A percentile compares a stretch with the other conserved stretches of the same genome.
Conservation (phyloP, 1,140 invertebrate species). For the Lethrus apterus region DNA sequence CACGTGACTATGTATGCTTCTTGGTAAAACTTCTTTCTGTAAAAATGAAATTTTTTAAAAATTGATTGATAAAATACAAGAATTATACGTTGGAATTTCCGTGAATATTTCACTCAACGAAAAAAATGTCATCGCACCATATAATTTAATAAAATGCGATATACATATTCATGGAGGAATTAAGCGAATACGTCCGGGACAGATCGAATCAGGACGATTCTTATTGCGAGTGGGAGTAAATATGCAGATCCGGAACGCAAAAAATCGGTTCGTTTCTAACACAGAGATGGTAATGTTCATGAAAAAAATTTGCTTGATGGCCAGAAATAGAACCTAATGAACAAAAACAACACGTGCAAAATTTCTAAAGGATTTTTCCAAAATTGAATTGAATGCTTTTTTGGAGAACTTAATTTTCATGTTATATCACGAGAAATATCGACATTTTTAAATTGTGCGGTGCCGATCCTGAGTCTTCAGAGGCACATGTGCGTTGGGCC, state of each 20-base stretch:
- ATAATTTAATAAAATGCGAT: slow-evolving; percentile 9
- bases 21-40: too few species aligned
- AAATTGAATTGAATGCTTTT: background rate
- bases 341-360: background rate
- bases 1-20: too few species aligned
- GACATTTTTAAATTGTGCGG: slow-evolving; percentile 1
- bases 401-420: slow-evolving; percentile 1
- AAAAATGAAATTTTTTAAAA: too few species aligned
- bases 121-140: too few species aligned
- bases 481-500: slow-evolving; percentile 6
- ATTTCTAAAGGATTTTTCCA: background rate
- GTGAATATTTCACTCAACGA: too few species aligned
- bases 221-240: background rate
- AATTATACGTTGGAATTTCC: too few species aligned
- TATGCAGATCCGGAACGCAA: background rate
- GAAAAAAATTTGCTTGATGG: too few species aligned
- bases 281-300: background rate
- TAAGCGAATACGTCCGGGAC: too few species aligned
- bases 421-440: too few species aligned
- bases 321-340: too few species aligned
- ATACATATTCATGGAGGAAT: slow-evolving; percentile 12
- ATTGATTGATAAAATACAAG: too few species aligned
- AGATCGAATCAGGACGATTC: too few species aligned
- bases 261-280: background rate
- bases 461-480: slow-evolving; percentile 1